These are phyloP conservation scores for Entosphenus tridentatus DNA, from an alignment of 2,113 vertebrate species.

Conservation along the genomic window DNA sequence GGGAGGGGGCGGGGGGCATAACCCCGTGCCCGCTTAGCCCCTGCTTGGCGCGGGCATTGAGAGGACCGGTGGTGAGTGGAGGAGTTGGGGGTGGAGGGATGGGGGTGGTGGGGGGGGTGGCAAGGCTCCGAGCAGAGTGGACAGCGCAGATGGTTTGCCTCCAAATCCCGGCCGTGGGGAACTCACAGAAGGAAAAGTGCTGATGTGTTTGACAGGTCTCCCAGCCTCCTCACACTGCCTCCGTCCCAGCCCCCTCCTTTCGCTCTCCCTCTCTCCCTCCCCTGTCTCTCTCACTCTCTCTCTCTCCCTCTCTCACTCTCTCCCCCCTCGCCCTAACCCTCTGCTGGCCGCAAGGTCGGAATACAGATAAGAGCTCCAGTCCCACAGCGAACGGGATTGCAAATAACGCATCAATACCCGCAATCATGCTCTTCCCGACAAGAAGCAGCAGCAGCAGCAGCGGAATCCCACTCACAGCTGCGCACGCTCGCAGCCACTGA, in stretches of 20 bases:
- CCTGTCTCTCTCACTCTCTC: no score
- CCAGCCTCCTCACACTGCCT: neutral
- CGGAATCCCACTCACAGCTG: no score
- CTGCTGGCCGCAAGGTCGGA: neutral
- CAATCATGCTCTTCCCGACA: slow-evolving; percentile 2
- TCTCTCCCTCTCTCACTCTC: neutral
- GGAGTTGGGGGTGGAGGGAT: neutral
- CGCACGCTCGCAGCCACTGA: no score
- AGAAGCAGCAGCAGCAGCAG: no score
- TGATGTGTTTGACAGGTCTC: slow-evolving; percentile 6
- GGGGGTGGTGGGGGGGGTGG: neutral
- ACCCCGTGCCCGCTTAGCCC: no score
- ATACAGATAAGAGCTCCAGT: slow-evolving; percentile 1
- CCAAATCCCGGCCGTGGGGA: neutral
- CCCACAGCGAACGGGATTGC: slow-evolving; percentile 4
- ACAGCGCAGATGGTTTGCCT: slow-evolving; percentile 3
- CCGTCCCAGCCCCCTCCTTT: neutral
- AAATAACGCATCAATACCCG: slow-evolving; percentile 3
- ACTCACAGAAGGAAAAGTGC: neutral
- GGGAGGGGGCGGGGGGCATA: no score
- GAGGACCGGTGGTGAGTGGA: no score
- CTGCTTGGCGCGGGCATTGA: no score
- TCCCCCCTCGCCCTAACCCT: slow-evolving; percentile 2
- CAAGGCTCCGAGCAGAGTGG: neutral
- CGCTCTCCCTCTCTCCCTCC: neutral